Percentiles rank a stretch among this genome's conserved stretches.
Evolutionary conservation across 1,140 invertebrate genomes (phyloP).

Genomic region (Hermetia illucens): DNA sequence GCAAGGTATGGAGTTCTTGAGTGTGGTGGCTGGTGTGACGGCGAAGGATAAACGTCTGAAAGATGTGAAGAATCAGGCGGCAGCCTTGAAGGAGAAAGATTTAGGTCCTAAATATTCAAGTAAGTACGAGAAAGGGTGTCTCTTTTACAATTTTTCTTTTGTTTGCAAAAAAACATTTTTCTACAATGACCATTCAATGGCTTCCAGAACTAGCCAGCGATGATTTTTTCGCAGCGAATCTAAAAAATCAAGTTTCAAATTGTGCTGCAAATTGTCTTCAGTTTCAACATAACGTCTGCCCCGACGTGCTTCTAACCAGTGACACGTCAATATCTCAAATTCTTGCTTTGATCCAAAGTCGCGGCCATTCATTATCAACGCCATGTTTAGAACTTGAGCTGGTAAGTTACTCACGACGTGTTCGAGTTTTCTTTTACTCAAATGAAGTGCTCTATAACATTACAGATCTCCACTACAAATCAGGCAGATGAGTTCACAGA

Average conservation of each 20-base stretch:
- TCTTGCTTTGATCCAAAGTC: constrained; percentile 38
- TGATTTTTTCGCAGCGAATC: too few relatives aligned
- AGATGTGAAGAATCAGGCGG: constrained; percentile 47
- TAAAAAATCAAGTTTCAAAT: too few relatives aligned
- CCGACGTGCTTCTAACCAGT: constrained; percentile 34
- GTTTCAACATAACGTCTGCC: constrained; percentile 30
- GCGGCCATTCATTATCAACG: constrained; percentile 38
- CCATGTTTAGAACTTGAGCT: constrained; percentile 36
- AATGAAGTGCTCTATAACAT: too few relatives aligned
- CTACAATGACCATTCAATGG: too few relatives aligned
- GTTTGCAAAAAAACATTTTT: too few relatives aligned
- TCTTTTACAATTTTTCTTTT: too few relatives aligned
- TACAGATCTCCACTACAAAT: background rate
- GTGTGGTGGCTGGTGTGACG: constrained; percentile 63
- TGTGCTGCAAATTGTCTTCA: constrained; percentile 14
- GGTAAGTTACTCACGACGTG: too few relatives aligned
- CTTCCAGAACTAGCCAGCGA: too few relatives aligned
- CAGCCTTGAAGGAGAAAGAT: constrained; percentile 23
- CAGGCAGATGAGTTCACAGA: constrained; percentile 6
- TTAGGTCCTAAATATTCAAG: constrained; percentile 15
- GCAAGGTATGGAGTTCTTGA: constrained; percentile 34
- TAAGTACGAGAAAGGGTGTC: constrained; percentile 11
- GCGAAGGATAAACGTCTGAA: constrained; percentile 72
- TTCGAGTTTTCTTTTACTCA: too few relatives aligned
- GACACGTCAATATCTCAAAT: constrained; percentile 48